Evolutionary conservation across 2,113 vertebrate genomes (phyloP), one percentile per base, ranked within the genome.

Genomic region (Hyperoodon ampullatus): DNA sequence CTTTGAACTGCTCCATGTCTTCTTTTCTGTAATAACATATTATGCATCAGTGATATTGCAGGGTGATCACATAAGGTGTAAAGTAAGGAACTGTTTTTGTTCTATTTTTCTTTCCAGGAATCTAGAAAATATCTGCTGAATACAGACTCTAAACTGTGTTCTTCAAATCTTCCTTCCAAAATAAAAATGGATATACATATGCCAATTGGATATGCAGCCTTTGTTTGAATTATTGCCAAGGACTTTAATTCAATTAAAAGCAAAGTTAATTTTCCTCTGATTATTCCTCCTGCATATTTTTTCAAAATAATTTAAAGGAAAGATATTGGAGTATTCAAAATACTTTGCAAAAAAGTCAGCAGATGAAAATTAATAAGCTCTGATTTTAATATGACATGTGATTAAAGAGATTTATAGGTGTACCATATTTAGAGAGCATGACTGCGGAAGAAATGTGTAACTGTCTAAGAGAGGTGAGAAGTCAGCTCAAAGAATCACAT

Each of bases 171-270:
- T 80, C 26, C 47, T 82, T 93, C 71, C 47, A 94, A 93, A 86
- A 42, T 70, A 75, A 89, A 95, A 95, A 80, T 87, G 53, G 26
- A 5, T 87, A 65, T 16, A 35, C 14, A 50, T 26, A 24, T 68
- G 24, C 71, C 35, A 77, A 0, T 74, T 88, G 4, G 14, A 72
- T 53, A 18, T 66, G 19, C 33, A 35, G 2, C 21, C 44, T 30
- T 85, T 6, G 58, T 92, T 90, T 95, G 19, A 94, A 90, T 84
- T 94, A 14, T 23, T 93, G 6, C 35, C 21, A 94, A 90, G 28
- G 50, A 89, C 63, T 81, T 96, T 72, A 87, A 89, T 77, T 88
- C 65, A 85, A 35, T 82, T 92, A 85, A 94, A 93, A 47, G 8
- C 39, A 93, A 95, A 96, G 66, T 84, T 80, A 89, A 24, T 74